These are phyloP conservation scores for Orthosia gothica DNA, from an alignment of 2,888 invertebrate genomes.

Conservation along the genomic window DNA sequence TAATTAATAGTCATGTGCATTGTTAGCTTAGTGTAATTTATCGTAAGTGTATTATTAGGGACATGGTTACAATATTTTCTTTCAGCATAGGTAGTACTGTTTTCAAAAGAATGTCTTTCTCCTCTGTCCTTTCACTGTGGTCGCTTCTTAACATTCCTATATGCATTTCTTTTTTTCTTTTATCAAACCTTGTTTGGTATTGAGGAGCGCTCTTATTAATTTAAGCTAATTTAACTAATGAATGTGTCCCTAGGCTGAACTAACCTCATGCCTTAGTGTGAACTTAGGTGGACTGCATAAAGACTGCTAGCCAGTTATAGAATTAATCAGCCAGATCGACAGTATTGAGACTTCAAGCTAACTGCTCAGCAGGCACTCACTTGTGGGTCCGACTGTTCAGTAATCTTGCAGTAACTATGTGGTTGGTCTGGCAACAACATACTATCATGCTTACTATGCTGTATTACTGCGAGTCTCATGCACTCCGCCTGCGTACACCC, in stretches of 20 bases:
- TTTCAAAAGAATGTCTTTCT: constrained; percentile 76
- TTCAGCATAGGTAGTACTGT: constrained; percentile 79
- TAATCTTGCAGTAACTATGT: not conserved
- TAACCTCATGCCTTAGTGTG: constrained; percentile 64
- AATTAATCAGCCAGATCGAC: not conserved
- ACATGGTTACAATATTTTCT: constrained; percentile 82
- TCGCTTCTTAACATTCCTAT: constrained; percentile 87
- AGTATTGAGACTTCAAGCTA: constrained; percentile 7
- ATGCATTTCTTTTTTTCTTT: constrained; percentile 82
- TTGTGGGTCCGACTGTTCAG: not conserved
- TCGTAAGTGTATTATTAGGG: constrained; percentile 89
- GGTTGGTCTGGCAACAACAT: not conserved
- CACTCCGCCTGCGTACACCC: constrained; percentile 28
- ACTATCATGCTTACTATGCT: not conserved
- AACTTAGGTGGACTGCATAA: constrained; percentile 34
- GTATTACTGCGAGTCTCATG: not conserved
- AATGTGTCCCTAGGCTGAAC: constrained; percentile 71
- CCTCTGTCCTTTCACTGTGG: constrained; percentile 85
- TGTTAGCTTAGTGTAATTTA: constrained; percentile 90
- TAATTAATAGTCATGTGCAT: constrained; percentile 85
- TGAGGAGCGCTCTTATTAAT: constrained; percentile 73
- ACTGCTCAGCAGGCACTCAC: not conserved
- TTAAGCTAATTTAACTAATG: constrained; percentile 70
- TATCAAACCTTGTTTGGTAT: constrained; percentile 70
- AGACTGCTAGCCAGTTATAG: constrained; percentile 2